These are phyloP conservation scores for Butorides virescens DNA, from an alignment of 2,113 vertebrate species.

Conservation along the genomic window DNA sequence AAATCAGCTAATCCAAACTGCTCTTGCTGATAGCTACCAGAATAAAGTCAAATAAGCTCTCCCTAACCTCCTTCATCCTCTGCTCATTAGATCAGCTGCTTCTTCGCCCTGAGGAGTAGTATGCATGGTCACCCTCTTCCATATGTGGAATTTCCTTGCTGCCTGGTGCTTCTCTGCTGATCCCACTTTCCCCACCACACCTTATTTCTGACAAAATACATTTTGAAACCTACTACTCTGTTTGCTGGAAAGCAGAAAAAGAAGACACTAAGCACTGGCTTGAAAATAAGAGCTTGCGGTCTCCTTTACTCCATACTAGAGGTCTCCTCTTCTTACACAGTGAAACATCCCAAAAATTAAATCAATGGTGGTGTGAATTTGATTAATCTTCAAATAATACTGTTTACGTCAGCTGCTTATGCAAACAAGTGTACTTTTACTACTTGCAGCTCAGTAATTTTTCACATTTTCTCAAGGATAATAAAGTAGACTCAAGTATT, in stretches of 20 bases:
- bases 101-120: not conserved
- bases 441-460: not conserved
- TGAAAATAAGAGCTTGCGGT: not conserved
- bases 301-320: not conserved
- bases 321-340: not conserved
- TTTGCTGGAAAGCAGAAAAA: not conserved
- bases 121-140: not conserved
- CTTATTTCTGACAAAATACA: not conserved
- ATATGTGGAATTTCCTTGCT: not conserved
- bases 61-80: not conserved
- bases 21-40: not conserved
- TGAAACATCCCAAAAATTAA: not conserved
- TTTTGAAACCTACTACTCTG: not conserved
- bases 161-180: not conserved
- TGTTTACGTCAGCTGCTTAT: not conserved
- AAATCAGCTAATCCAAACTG: not conserved
- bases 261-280: not conserved
- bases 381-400: not conserved
- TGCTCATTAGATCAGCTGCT: not conserved
- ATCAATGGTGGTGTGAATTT: rapidly evolving
- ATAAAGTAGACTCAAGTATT: not conserved
- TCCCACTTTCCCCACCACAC: not conserved
- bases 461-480: not conserved
- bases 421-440: not conserved
- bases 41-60: not conserved